Percentiles rank a stretch among this genome's conserved stretches.
Evolutionary conservation across 1,140 invertebrate genomes (phyloP).

Genomic region (Microplitis mediator): DNA sequence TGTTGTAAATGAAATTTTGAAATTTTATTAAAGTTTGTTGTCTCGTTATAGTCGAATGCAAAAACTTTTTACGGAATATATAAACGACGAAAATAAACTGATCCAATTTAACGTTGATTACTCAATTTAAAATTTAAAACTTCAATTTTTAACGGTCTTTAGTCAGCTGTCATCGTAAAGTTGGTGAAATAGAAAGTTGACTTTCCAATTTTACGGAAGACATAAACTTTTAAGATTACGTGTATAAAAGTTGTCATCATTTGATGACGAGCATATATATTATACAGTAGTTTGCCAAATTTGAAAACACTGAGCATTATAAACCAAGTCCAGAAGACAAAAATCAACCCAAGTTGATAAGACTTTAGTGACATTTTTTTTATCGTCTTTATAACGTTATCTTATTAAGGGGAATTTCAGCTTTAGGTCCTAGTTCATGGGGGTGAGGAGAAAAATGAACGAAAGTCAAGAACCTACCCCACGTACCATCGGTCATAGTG

Average conservation of each 20-base stretch:
- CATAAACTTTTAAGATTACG: neutral
- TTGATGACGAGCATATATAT: neutral
- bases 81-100: neutral
- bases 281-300: neutral
- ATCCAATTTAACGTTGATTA: conserved; percentile 13
- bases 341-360: neutral
- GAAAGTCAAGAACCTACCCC: conserved; percentile 51
- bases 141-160: neutral
- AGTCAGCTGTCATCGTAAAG: neutral
- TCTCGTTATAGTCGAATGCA: neutral
- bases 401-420: conserved; percentile 21
- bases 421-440: conserved; percentile 11
- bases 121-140: conserved; percentile 11
- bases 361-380: conserved; percentile 19
- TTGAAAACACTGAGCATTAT: neutral
- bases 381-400: conserved; percentile 25
- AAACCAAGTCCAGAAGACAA: neutral
- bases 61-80: neutral
- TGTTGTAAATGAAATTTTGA: neutral
- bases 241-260: neutral
- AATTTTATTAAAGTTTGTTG: conserved; percentile 6
- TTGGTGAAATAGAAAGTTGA: conserved; percentile 1
- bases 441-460: conserved; percentile 1
- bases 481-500: conserved; percentile 50
- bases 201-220: conserved; percentile 20